Evolutionary conservation across 2,113 vertebrate species (phyloP).

Genomic region (Smithornis capensis): DNA sequence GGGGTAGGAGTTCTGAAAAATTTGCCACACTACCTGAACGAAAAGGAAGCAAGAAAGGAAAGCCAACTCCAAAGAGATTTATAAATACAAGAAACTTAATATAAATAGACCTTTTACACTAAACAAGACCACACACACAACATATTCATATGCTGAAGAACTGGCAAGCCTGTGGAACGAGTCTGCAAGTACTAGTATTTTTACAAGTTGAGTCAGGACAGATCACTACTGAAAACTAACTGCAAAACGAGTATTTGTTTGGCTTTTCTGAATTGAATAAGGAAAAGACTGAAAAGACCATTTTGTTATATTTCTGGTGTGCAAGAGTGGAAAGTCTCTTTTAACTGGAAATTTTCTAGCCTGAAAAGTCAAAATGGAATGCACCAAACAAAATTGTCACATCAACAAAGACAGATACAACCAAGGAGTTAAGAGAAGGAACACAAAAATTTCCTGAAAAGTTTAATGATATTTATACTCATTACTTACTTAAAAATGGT

Average conservation of each 20-base stretch:
- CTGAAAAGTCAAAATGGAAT: neutral
- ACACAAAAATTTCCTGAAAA: neutral
- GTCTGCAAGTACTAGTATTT: neutral
- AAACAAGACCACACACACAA: neutral
- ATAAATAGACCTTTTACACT: neutral
- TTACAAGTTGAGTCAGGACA: neutral
- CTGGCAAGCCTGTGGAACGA: neutral
- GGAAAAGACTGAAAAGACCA: neutral
- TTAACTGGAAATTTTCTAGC: neutral
- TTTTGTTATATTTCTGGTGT: neutral
- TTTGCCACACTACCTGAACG: neutral
- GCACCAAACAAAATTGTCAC: fast-evolving
- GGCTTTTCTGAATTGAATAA: neutral
- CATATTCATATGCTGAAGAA: neutral
- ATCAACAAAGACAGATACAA: neutral
- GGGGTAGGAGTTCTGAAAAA: neutral
- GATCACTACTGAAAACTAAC: neutral
- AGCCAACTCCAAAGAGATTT: neutral
- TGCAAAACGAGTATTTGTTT: neutral
- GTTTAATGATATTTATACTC: neutral
- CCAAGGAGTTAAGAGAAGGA: neutral
- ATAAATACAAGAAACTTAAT: neutral
- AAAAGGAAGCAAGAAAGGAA: neutral
- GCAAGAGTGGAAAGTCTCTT: neutral
- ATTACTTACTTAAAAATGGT: too few relatives aligned